Percentiles rank a stretch among this genome's conserved stretches.
Conservation (phyloP, 2,113 vertebrate species). For the Heliornis fulica region DNA sequence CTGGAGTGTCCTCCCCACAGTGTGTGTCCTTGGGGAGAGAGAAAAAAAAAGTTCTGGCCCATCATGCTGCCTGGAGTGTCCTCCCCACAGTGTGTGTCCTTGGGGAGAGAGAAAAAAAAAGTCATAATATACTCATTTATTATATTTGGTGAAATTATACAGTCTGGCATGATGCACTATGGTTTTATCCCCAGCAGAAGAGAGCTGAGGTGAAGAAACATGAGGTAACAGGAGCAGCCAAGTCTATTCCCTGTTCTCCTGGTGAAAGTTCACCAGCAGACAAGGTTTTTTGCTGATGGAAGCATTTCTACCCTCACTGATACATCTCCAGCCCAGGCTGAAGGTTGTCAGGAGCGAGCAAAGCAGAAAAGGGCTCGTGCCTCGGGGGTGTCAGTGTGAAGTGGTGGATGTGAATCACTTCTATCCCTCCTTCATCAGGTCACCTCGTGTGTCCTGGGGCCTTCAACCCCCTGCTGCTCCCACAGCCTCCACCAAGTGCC, state of each 20-base stretch:
- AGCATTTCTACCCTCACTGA: background rate
- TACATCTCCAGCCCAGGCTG: background rate
- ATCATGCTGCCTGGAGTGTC: background rate
- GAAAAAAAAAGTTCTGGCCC: background rate
- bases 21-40: constrained; percentile 15
- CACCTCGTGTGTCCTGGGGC: background rate
- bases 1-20: background rate
- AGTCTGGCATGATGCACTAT: background rate
- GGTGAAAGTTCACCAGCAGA: background rate
- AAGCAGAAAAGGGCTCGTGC: background rate
- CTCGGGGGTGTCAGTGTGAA: background rate
- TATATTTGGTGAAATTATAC: background rate
- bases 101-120: background rate
- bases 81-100: constrained; percentile 31
- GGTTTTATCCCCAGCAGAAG: background rate
- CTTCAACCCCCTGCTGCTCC: background rate
- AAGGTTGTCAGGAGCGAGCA: fast-evolving
- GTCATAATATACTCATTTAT: background rate
- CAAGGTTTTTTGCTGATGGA: background rate
- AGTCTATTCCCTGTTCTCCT: background rate
- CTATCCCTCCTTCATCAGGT: fast-evolving
- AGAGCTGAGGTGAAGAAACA: background rate
- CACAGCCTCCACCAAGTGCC: background rate
- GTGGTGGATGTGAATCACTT: background rate
- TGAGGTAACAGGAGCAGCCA: fast-evolving